Evolutionary conservation across 2,113 vertebrate genomes (phyloP).

Genomic region (Shinisaurus crocodilurus): DNA sequence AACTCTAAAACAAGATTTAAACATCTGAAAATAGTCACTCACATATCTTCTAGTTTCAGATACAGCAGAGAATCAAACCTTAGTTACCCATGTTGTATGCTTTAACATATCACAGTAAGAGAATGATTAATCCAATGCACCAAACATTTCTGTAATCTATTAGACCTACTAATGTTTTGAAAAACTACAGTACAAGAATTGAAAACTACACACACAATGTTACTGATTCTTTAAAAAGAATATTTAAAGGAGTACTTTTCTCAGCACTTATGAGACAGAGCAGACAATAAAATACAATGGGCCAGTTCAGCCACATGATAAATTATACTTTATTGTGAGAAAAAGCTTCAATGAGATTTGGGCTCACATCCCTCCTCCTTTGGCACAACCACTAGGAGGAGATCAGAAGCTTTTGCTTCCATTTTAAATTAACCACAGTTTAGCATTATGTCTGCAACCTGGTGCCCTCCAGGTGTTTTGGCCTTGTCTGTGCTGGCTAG

Average conservation of each 20-base stretch:
- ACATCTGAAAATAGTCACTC: neutral
- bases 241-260: neutral
- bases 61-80: neutral
- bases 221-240: neutral
- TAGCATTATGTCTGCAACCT: no score
- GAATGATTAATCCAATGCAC: neutral
- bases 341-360: no score
- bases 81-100: neutral
- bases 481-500: no score
- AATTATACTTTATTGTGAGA: no score
- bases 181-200: neutral
- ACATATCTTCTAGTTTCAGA: neutral
- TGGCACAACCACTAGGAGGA: no score
- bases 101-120: neutral
- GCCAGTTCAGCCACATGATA: neutral
- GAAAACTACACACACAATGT: neutral
- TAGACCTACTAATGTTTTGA: neutral
- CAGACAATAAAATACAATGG: neutral
- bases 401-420: no score
- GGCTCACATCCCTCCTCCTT: no score
- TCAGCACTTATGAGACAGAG: neutral
- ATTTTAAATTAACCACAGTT: no score
- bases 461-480: no score
- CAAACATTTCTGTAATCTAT: neutral
- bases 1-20: neutral